phyloP scores from a whole-genome alignment of 2,113 vertebrate species.

The Taurulus bubalis region DNA sequence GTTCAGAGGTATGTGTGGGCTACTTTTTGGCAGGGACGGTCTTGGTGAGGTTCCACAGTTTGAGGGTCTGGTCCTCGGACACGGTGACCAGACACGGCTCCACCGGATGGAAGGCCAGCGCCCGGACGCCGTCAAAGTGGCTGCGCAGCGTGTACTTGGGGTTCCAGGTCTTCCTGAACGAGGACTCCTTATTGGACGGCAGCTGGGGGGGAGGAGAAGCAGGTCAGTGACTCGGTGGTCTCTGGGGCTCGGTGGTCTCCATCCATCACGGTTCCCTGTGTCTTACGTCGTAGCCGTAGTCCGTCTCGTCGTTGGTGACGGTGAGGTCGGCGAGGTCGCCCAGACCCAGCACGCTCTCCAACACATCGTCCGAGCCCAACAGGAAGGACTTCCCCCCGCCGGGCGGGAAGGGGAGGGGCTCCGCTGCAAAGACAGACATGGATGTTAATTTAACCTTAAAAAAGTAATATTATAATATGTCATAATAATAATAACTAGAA shows the following conservation, averaged over 20 bases:
- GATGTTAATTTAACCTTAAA: too few relatives aligned
- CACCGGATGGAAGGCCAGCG: conserved; percentile 96
- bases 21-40: conserved; percentile 98
- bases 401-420: conserved; percentile 94
- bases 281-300: conserved; percentile 98
- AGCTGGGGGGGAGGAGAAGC: conserved; percentile 77
- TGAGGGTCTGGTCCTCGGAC: conserved; percentile 98
- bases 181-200: conserved; percentile 95
- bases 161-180: conserved; percentile 99
- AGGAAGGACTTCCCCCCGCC: conserved; percentile 97
- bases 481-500: too few relatives aligned
- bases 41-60: conserved; percentile 99
- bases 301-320: conserved; percentile 95
- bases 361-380: conserved; percentile 93
- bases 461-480: too few relatives aligned
- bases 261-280: not conserved
- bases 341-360: conserved; percentile 97
- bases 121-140: conserved; percentile 97
- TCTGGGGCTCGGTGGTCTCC: too few relatives aligned
- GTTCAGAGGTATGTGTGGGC: too few relatives aligned
- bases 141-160: conserved; percentile 97
- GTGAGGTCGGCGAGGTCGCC: conserved; percentile 99
- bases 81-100: conserved; percentile 98
- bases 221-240: too few relatives aligned
- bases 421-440: conserved; percentile 65